phyloP scores from a whole-genome alignment of 2,888 invertebrate species.

The Nematopogon swammerdamellus region DNA sequence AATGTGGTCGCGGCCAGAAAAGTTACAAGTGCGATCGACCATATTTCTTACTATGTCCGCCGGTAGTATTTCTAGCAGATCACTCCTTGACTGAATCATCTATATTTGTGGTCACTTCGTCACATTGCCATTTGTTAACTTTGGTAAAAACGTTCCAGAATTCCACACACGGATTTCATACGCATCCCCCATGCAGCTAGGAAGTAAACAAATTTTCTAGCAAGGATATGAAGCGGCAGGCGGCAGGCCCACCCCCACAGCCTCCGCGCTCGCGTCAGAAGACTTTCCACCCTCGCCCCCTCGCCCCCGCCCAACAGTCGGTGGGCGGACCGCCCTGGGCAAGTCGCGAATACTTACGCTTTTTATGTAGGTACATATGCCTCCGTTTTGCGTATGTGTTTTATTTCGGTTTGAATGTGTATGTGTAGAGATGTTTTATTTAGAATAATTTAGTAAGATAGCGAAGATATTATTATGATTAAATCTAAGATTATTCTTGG shows the following conservation, averaged over 20 bases:
- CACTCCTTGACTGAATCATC: constrained; percentile 40
- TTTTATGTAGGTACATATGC: neutral
- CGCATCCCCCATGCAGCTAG: neutral
- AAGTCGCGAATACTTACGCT: neutral
- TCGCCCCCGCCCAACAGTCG: constrained; percentile 1
- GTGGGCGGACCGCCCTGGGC: constrained; percentile 1
- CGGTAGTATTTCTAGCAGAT: too few species aligned
- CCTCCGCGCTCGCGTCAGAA: constrained; percentile 4
- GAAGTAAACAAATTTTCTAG: constrained; percentile 55
- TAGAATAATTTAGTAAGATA: too few species aligned
- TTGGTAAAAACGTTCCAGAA: too few species aligned
- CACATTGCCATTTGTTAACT: too few species aligned
- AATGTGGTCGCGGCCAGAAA: too few species aligned
- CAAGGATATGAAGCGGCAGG: constrained; percentile 39
- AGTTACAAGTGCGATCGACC: too few species aligned
- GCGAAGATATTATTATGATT: too few species aligned
- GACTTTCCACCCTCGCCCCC: neutral
- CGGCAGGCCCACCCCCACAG: constrained; percentile 4
- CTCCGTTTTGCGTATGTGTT: neutral
- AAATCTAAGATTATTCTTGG: too few species aligned
- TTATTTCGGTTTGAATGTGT: too few species aligned
- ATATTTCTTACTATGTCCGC: constrained; percentile 6
- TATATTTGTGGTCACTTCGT: too few species aligned
- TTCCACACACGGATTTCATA: neutral
- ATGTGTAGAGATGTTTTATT: too few species aligned